Base-by-base conservation (phyloP, 2,888 invertebrate genomes). In the Agriopis leucophaearia region DNA sequence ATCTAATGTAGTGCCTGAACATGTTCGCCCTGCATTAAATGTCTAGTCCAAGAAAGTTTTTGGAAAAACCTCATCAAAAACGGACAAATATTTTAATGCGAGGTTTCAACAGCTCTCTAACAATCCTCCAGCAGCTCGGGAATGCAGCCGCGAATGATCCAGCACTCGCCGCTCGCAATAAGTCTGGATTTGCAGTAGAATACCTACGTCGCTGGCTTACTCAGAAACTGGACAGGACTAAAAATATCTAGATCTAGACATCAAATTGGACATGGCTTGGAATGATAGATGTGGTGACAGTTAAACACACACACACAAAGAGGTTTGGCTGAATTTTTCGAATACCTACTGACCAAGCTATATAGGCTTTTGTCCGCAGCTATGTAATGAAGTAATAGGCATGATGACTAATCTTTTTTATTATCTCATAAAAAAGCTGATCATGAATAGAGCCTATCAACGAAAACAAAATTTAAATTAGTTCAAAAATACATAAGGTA, bases 111-210 rank as follows among this genome's bases (percentile, higher is more conserved):
- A 80, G 6, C 90, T 88, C 87, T 60, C 44, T 67, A 60, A 15
- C 63, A 27, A 67, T 75, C 62, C 56, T 10, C 0, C 10, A 40
- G 18, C 16, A 16, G 42, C 10, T n/a, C 44, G 27, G 70, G 62
- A 75, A 81, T 84, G 83, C 85, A 84, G 73, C 78, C 80, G 78
- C 76, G 83, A 82, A 79, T 84, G 86, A 82, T 83, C 89, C 67
- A 56, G 48, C 35, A 55, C 63, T 90, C 82, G 85, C 86, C 85
- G 88, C 86, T 88, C 82, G 91, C 90, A 92, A 92, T 92, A 92
- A 91, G 89, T 88, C 90, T 88, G 92, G 92, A 92, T 92, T 92
- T 92, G 89, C 84, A 86, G 79, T 82, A 79, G 83, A 81, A 80
- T 84, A 76, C 72, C 83, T 73, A 65, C 74, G 89, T 82, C 51